A percentile compares a stretch with the other conserved stretches of the same genome.
phyloP scores from a whole-genome alignment of 2,888 invertebrate species.

The Mamestra brassicae region DNA sequence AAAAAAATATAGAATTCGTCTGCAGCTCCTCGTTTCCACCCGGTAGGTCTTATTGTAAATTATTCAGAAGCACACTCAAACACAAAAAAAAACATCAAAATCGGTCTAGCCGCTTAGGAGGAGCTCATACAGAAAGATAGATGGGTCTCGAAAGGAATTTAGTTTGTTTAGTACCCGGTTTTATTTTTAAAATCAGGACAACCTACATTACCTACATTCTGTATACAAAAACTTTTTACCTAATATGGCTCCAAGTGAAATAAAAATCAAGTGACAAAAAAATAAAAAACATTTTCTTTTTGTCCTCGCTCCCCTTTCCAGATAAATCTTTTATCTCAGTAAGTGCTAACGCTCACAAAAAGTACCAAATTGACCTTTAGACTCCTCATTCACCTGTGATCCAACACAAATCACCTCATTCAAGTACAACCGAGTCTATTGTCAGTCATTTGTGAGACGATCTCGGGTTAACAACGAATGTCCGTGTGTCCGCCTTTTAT shows the following conservation, averaged over 20 bases:
- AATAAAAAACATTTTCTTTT: neutral
- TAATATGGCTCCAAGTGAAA: neutral
- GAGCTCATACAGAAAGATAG: too few relatives aligned
- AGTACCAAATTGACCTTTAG: conserved; percentile 63
- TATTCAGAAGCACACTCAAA: too few relatives aligned
- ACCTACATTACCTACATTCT: neutral
- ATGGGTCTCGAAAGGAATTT: too few relatives aligned
- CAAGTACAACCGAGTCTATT: conserved; percentile 76
- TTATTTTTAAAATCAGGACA: too few relatives aligned
- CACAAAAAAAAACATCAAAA: too few relatives aligned
- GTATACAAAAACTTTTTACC: neutral
- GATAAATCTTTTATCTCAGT: conserved; percentile 48
- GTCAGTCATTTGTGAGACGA: conserved; percentile 78
- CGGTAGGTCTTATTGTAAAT: too few relatives aligned
- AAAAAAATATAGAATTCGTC: too few relatives aligned
- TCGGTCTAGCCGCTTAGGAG: too few relatives aligned
- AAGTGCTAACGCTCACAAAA: conserved; percentile 50
- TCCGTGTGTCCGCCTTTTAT: conserved; percentile 71
- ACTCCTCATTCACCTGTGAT: conserved; percentile 65
- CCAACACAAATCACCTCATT: conserved; percentile 73
- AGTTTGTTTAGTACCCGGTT: too few relatives aligned
- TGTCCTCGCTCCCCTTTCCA: neutral
- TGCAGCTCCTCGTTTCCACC: too few relatives aligned
- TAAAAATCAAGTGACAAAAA: conserved; percentile 8
- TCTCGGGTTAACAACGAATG: conserved; percentile 76